Evolutionary conservation across 1,140 invertebrate species (phyloP).

Genomic region (Aphaenogaster ashmeadi): DNA sequence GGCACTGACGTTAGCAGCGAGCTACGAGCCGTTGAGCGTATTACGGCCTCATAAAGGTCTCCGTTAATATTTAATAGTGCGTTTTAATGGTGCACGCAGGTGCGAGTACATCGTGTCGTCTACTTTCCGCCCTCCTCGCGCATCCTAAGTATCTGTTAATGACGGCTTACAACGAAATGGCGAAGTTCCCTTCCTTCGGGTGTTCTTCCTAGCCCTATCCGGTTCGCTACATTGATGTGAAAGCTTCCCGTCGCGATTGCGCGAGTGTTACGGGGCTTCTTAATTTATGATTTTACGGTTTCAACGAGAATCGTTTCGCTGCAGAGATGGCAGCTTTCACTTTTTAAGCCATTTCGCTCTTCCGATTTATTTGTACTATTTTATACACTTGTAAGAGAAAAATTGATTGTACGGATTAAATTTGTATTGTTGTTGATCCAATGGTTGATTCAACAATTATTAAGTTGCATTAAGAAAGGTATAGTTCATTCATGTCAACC

Average conservation of each 20-base stretch:
- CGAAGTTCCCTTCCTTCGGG: constrained; percentile 50
- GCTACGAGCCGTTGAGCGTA: constrained; percentile 62
- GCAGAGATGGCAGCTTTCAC: neutral
- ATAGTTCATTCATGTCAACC: too few species aligned
- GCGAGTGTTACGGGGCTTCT: constrained; percentile 17
- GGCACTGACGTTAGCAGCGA: constrained; percentile 38
- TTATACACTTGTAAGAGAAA: neutral
- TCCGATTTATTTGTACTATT: neutral
- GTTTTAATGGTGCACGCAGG: constrained; percentile 69
- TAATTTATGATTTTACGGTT: constrained; percentile 38
- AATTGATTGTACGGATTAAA: too few species aligned
- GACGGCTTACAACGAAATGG: constrained; percentile 65
- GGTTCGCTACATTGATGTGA: constrained; percentile 21
- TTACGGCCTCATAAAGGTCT: constrained; percentile 61
- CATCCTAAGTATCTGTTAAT: constrained; percentile 65
- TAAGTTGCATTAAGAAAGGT: too few species aligned
- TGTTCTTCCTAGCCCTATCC: constrained; percentile 34
- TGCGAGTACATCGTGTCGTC: constrained; percentile 70
- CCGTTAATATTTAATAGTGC: constrained; percentile 66
- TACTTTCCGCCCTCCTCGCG: constrained; percentile 56
- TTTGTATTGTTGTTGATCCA: too few species aligned
- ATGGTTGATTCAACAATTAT: too few species aligned
- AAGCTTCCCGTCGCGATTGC: constrained; percentile 17
- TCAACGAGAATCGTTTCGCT: neutral
- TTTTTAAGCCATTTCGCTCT: neutral